Conservation (phyloP, 2,113 vertebrate species). For the Saccopteryx bilineata region DNA sequence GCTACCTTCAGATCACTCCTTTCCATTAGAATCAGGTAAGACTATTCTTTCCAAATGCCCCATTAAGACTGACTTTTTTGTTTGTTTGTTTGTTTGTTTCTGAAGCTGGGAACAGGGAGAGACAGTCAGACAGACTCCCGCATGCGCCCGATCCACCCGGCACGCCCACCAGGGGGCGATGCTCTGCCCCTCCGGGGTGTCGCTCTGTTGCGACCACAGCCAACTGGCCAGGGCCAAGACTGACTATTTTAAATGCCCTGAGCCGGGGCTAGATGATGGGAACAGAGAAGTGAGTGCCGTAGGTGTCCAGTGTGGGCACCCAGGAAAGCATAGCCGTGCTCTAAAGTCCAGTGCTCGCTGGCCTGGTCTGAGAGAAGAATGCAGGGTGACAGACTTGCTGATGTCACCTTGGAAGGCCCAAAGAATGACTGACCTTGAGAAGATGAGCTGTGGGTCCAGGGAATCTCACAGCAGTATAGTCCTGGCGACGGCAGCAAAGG, state of each 20-base stretch:
- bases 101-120: no score
- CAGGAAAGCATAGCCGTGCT: not conserved
- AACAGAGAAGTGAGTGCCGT: not conserved
- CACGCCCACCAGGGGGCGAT: no score
- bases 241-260: not conserved
- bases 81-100: no score
- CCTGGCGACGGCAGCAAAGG: not conserved
- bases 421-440: not conserved
- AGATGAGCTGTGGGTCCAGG: not conserved
- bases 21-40: not conserved
- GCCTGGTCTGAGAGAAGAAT: not conserved
- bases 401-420: not conserved
- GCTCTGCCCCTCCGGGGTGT: no score
- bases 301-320: not conserved
- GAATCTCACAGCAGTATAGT: not conserved
- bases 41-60: not conserved
- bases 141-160: no score
- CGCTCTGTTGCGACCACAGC: no score
- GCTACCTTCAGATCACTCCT: slow-evolving; percentile 17
- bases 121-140: no score
- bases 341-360: rapidly evolving
- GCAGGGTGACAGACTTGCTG: not conserved
- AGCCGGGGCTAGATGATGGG: not conserved
- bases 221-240: not conserved
- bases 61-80: not conserved